Percentiles rank a stretch among this genome's conserved stretches.
Evolutionary conservation across 2,888 invertebrate genomes (phyloP).

Genomic region (Punctoribates punctum): DNA sequence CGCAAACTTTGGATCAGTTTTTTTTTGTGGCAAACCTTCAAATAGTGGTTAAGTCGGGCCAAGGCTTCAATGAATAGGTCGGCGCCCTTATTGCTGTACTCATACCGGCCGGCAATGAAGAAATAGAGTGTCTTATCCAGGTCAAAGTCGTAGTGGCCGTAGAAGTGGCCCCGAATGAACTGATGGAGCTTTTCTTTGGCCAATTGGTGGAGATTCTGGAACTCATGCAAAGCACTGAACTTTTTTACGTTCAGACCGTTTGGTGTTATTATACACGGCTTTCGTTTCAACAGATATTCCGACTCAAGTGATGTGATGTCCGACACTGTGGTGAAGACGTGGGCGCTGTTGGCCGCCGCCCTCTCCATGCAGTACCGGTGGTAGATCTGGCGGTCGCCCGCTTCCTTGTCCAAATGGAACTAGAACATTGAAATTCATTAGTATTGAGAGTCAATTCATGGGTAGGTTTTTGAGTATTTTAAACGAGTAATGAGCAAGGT

Average conservation of each 20-base stretch:
- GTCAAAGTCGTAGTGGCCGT: slow-evolving; percentile 98
- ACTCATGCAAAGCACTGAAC: slow-evolving; percentile 97
- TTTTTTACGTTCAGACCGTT: slow-evolving; percentile 98
- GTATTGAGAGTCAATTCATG: too few species aligned
- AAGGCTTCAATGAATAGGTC: slow-evolving; percentile 97
- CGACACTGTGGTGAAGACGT: slow-evolving; percentile 96
- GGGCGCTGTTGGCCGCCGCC: slow-evolving; percentile 83
- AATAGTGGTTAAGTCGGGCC: slow-evolving; percentile 87
- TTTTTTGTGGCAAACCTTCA: slow-evolving; percentile 72
- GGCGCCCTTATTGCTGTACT: slow-evolving; percentile 97
- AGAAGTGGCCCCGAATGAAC: slow-evolving; percentile 95
- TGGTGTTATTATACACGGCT: slow-evolving; percentile 82
- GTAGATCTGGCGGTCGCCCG: slow-evolving; percentile 96
- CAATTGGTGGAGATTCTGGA: slow-evolving; percentile 94
- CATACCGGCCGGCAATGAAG: slow-evolving; percentile 98
- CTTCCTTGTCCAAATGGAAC: slow-evolving; percentile 94
- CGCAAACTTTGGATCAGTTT: too few species aligned
- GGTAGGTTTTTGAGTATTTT: too few species aligned
- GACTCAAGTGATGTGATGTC: slow-evolving; percentile 94
- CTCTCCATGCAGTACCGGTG: slow-evolving; percentile 97
- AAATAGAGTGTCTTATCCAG: slow-evolving; percentile 97
- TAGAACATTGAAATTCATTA: too few species aligned
- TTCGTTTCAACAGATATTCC: slow-evolving; percentile 84
- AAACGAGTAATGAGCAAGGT: too few species aligned
- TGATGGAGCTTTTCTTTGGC: slow-evolving; percentile 98